phyloP scores from a whole-genome alignment of 2,888 invertebrate species.

The Heliconius sara region DNA sequence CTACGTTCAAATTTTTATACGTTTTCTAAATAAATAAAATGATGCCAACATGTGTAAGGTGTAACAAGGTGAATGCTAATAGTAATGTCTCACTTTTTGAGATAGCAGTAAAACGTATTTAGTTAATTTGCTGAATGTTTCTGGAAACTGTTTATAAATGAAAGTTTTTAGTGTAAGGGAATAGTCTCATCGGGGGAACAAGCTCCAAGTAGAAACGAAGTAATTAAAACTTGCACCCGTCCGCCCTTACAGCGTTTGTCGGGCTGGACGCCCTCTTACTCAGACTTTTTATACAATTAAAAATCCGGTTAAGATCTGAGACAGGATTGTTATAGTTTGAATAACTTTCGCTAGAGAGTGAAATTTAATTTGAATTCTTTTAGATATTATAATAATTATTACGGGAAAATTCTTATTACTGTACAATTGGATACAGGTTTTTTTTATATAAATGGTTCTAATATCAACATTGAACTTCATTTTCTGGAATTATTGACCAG shows the following conservation, averaged over 20 bases:
- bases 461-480: neutral
- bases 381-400: neutral
- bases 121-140: conserved; percentile 60
- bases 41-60: neutral
- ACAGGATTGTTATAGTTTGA: conserved; percentile 4
- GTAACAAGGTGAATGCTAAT: conserved; percentile 10
- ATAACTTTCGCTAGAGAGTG: neutral
- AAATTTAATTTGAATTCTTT: neutral
- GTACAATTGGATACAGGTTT: neutral
- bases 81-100: conserved; percentile 42
- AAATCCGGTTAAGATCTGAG: conserved; percentile 29
- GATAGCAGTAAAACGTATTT: conserved; percentile 56
- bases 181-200: conserved; percentile 69
- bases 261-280: conserved; percentile 49
- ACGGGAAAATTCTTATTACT: neutral
- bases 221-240: conserved; percentile 77
- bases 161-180: conserved; percentile 74
- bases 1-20: too few relatives aligned
- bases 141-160: conserved; percentile 68
- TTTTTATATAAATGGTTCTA: too few relatives aligned
- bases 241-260: conserved; percentile 51
- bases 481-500: conserved; percentile 52
- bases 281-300: conserved; percentile 39
- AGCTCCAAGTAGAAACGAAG: conserved; percentile 71
- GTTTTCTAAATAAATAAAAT: too few relatives aligned